Percentiles rank a stretch among this genome's conserved stretches.
Conservation (phyloP, 2,797 vertebrate species). For the Diglossa cyanea region DNA sequence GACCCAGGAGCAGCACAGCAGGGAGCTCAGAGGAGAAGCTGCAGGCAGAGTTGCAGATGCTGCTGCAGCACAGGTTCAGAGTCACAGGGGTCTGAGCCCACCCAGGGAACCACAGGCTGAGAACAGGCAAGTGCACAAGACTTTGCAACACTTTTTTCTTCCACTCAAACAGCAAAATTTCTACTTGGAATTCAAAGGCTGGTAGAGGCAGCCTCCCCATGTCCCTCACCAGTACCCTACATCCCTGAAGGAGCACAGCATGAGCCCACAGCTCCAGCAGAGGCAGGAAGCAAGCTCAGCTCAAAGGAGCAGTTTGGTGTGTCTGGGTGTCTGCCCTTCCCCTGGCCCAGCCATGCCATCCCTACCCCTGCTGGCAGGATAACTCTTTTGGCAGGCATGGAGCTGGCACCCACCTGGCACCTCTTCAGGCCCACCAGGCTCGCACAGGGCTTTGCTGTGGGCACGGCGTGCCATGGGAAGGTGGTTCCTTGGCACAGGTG, state of each 20-base stretch:
- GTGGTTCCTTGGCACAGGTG: rapidly evolving
- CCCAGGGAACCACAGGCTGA: not conserved
- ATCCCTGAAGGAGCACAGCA: rapidly evolving
- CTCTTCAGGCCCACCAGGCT: rapidly evolving
- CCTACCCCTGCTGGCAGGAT: not conserved
- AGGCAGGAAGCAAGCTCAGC: not conserved
- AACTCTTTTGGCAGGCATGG: not conserved
- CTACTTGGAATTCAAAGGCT: not conserved
- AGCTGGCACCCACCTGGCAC: not conserved
- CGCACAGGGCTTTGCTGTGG: not conserved
- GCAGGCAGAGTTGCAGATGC: not conserved
- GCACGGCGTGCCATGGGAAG: not conserved
- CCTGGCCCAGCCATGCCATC: not conserved
- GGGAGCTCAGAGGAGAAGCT: not conserved
- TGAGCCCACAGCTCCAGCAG: not conserved
- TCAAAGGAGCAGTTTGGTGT: not conserved
- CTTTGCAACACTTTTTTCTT: not conserved
- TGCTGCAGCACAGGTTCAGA: not conserved
- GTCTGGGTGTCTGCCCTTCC: not conserved
- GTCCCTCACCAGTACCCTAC: rapidly evolving
- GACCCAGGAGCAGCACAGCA: not conserved
- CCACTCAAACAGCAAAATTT: not conserved
- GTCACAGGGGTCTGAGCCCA: rapidly evolving
- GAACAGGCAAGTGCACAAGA: not conserved
- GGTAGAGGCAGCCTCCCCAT: not conserved